Evolutionary conservation across 2,888 invertebrate genomes (phyloP), one percentile per base, ranked within the genome.

Genomic region (Mesorhabditis spiculigera): DNA sequence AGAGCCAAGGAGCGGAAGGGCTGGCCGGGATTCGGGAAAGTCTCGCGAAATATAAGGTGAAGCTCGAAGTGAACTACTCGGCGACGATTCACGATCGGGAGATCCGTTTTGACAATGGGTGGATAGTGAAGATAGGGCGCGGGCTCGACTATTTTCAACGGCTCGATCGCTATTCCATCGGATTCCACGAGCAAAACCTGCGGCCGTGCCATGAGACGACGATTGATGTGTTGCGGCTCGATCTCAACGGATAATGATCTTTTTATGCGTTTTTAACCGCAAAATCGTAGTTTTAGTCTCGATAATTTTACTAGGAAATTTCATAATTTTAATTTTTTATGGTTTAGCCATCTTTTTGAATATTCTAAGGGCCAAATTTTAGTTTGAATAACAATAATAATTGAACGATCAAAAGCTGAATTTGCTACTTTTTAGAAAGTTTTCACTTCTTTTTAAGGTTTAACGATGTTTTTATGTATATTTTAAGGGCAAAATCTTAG

Each of bases 51-150:
- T 89, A 90, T 72, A 88, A 89, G 58, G 88, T 93, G 4, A 86
- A 87, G 3, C 87, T 94, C 3, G 86, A 87, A 44, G 86, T 93
- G 0, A 88, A 90, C 66, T 93, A 89, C 87, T 92, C 92, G 0
- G 89, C 90, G 4, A 91, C 91, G 0, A 87, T 95, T 66, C 95
- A 95, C 86, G 95, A 95, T 86, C 89, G 95, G 74, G 93, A 93
- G 89, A 93, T 95, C 87, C 94, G 94, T 72, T 88, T 95, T 75
- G 92, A 92, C 88, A 93, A 92, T 78, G 95, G 94, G 0, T 95
- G 93, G 92, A 91, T 93, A 43, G 91, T 95, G 68, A 94, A 95
- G 89, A 93, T 94, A 76, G 95, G 95, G 5, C 89, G 95, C 82
- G 81, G 95, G 0, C 87, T 95, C 71, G 93, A 95, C 86, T 92